Conservation (phyloP, 2,888 invertebrate species). For the Nomada goodeniana region DNA sequence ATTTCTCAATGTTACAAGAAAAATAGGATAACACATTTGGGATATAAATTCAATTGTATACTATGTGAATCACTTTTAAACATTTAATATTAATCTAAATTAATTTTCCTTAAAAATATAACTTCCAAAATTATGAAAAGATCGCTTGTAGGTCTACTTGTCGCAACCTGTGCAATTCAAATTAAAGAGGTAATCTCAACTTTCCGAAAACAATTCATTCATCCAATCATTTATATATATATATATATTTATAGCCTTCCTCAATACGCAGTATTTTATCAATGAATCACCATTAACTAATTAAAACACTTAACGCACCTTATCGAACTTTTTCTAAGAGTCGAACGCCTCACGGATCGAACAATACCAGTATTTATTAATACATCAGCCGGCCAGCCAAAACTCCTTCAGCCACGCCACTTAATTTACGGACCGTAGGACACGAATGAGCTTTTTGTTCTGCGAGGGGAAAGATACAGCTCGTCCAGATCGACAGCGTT, state of each 20-base stretch:
- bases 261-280: not conserved
- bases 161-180: no score
- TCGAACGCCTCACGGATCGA: not conserved
- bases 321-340: not conserved
- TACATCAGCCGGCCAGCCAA: conserved; percentile 27
- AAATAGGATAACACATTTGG: no score
- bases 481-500: conserved; percentile 49
- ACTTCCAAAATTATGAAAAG: no score
- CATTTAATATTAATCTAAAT: no score
- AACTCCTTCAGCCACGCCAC: conserved; percentile 45
- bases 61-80: no score
- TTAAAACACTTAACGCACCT: not conserved
- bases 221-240: not conserved
- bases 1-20: no score
- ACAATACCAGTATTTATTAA: conserved; percentile 5
- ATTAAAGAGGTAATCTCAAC: not conserved
- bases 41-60: no score
- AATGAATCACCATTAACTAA: not conserved
- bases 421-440: conserved; percentile 44
- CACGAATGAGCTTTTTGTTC: conserved; percentile 26
- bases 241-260: not conserved
- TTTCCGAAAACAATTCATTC: not conserved
- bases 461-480: conserved; percentile 14
- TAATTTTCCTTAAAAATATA: no score
- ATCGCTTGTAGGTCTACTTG: no score